These are phyloP conservation scores for Tricholaema leucomelas DNA, from an alignment of 2,113 vertebrate genomes.

Conservation along the genomic window DNA sequence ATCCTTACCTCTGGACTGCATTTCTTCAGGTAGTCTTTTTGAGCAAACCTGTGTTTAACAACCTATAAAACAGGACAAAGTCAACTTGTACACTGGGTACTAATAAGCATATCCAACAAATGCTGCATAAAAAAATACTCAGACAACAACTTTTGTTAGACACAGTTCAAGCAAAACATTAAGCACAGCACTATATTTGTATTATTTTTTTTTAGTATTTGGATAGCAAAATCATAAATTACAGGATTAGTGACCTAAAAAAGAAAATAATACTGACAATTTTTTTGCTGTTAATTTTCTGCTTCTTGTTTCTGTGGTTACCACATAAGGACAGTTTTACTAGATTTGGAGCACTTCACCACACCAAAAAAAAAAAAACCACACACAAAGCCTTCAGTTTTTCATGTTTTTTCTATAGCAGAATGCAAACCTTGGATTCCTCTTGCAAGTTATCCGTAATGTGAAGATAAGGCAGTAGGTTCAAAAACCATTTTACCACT, in stretches of 20 bases:
- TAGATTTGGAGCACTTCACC: not conserved
- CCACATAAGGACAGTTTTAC: not conserved
- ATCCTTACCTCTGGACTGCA: conserved; percentile 68
- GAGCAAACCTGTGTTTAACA: conserved; percentile 44
- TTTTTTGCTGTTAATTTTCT: not conserved
- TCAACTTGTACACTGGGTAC: not conserved
- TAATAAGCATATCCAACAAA: not conserved
- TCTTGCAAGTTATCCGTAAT: not conserved
- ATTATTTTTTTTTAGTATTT: not conserved
- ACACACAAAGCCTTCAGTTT: too few relatives aligned
- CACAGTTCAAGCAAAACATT: not conserved
- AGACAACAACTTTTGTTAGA: not conserved
- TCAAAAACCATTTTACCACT: not conserved
- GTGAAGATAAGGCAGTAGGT: not conserved
- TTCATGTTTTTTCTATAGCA: not conserved
- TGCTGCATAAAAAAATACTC: not conserved
- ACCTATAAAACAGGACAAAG: conserved; percentile 69
- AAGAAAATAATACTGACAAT: not conserved
- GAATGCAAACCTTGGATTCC: not conserved
- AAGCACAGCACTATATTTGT: not conserved
- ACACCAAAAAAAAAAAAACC: not conserved
- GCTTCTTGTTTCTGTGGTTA: not conserved
- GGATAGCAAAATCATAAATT: not conserved
- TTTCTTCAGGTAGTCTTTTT: conserved; percentile 32
- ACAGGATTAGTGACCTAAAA: not conserved